Conservation (phyloP, 2,797 vertebrate species). For the Parauchenoglanis punctatus region DNA sequence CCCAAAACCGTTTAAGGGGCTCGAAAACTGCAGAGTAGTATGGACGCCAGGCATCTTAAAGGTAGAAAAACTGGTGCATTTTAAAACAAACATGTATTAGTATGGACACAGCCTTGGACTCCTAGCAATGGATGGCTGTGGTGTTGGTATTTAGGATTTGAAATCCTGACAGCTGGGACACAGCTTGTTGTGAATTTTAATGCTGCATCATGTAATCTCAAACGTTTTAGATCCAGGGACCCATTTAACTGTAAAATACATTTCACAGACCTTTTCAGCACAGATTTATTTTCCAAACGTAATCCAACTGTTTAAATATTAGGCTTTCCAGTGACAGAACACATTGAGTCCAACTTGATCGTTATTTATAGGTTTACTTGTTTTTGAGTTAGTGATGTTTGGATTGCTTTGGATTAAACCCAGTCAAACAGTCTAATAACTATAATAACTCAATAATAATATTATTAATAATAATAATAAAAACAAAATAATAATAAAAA, state of each 20-base stretch:
- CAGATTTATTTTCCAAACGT: background rate
- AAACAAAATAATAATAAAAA: background rate
- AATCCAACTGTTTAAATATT: background rate
- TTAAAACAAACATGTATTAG: no score
- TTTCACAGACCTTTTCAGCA: background rate
- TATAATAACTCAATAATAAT: background rate
- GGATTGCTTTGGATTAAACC: background rate
- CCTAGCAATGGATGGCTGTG: background rate
- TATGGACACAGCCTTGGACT: background rate
- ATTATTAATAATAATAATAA: background rate
- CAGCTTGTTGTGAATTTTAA: background rate
- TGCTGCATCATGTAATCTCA: background rate
- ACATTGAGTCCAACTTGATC: background rate
- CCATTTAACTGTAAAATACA: background rate
- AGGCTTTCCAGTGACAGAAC: background rate
- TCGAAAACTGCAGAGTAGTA: no score
- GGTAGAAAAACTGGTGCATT: no score
- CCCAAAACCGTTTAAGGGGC: no score
- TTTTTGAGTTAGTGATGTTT: background rate
- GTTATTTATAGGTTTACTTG: background rate
- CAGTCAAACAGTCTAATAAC: background rate
- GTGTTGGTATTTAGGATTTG: background rate
- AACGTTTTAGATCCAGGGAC: background rate
- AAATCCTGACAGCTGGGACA: background rate
- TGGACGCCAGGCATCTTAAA: no score